Evolutionary conservation across 1,140 invertebrate species (phyloP).

Genomic region (Aphelinus certus): DNA sequence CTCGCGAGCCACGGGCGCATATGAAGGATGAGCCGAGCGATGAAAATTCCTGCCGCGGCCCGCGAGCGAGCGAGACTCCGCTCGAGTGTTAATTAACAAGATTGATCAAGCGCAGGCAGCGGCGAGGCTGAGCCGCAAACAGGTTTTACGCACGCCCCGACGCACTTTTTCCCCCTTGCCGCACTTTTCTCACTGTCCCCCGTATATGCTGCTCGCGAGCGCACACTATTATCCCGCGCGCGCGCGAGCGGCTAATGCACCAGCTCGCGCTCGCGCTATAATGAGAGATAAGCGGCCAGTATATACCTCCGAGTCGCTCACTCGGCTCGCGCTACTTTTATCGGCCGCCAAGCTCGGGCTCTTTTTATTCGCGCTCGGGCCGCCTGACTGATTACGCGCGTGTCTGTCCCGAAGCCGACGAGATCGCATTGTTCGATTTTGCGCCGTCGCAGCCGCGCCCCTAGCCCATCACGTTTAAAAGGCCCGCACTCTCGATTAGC

Average conservation of each 20-base stretch:
- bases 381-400: no score
- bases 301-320: no score
- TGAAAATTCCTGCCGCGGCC: conserved; percentile 43
- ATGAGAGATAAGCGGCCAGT: conserved; percentile 15
- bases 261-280: background rate
- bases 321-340: no score
- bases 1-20: conserved; percentile 23
- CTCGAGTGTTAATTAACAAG: conserved; percentile 58
- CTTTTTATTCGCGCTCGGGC: no score
- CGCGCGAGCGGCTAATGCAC: no score
- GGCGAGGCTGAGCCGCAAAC: conserved; percentile 36
- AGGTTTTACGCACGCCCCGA: conserved; percentile 39
- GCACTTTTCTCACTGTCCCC: conserved; percentile 22
- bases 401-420: no score
- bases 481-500: no score
- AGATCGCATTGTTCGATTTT: no score
- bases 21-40: conserved; percentile 46
- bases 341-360: no score
- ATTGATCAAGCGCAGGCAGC: conserved; percentile 53
- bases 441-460: no score
- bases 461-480: no score
- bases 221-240: no score
- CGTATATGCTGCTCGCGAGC: background rate
- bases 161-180: conserved; percentile 19
- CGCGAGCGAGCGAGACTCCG: background rate